Evolutionary conservation across 1,140 invertebrate genomes (phyloP), one percentile per base, ranked within the genome.

Genomic region (Drosophila micromelanica): DNA sequence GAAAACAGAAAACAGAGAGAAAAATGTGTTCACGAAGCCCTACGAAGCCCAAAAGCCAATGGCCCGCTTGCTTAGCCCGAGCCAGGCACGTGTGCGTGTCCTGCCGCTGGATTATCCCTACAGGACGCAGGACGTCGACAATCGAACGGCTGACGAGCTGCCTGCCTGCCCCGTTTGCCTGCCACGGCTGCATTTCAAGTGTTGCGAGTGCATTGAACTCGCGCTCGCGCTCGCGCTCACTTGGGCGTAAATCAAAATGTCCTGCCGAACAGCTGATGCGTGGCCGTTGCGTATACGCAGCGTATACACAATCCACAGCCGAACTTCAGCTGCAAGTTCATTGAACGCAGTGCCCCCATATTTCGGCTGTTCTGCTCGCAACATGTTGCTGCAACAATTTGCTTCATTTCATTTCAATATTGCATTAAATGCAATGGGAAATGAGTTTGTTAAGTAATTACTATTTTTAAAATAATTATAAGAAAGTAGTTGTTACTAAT

Each of bases 21-120:
- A 46, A 56, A 37, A 30, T 43, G 55, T n/a, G n/a, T n/a, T n/a
- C 32, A 61, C 67, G 70, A 73, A 73, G 63, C 64, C 71, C 46
- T 73, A 73, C 70, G 70, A 68, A 60, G 35, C 35, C 62, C 57
- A 72, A n/a, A 71, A 72, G 78, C 70, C 78, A 78, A 65, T 73
- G 78, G 81, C 77, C 70, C 48, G 48, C 49, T 52, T 52, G 37
- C 61, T 63, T 82, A 65, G 76, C 73, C 55, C 27, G 61, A 17
- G 65, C 20, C 43, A 32, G 69, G 79, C 81, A 86, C 81, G 81
- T 86, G 82, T 87, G 78, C 82, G 82, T 86, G 78, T 81, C 78
- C 73, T 77, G 67, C 61, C 63, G 65, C 61, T 73, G 70, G 70
- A 73, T 73, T 73, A 78, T 61, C 57, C 57, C 63, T 71, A 62